Conservation (phyloP, 2,113 vertebrate genomes). For the Lepisosteus osseus region DNA sequence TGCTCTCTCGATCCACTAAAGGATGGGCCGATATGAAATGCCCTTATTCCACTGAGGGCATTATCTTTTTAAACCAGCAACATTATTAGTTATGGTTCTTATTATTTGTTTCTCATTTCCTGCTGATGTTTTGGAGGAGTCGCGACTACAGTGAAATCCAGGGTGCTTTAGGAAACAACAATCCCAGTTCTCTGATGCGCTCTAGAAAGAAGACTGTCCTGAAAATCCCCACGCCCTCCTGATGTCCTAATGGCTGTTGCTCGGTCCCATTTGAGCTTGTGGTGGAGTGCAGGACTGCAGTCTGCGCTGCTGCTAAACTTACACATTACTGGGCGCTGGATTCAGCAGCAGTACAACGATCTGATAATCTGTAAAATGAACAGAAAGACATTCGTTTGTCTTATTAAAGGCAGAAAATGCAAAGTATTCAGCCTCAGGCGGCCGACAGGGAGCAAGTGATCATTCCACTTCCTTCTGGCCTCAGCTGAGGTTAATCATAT, state of each 20-base stretch:
- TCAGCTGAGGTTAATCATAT: neutral
- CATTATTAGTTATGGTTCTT: no score
- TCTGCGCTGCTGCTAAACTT: neutral
- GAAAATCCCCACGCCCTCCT: neutral
- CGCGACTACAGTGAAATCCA: no score
- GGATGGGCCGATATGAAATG: no score
- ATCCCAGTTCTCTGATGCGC: neutral
- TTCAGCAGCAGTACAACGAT: neutral
- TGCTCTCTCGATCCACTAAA: no score
- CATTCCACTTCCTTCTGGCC: neutral
- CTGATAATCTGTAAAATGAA: neutral
- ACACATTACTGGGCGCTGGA: neutral
- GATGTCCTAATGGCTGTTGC: neutral
- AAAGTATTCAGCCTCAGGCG: neutral
- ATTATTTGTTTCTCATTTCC: no score
- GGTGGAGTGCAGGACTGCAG: neutral
- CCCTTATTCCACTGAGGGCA: no score
- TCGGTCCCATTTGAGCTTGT: conserved; percentile 2
- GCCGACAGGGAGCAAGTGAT: neutral
- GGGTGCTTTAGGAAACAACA: no score
- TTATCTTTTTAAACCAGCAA: no score
- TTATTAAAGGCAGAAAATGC: conserved; percentile 9
- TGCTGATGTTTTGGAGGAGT: no score
- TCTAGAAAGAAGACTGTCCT: conserved; percentile 1
- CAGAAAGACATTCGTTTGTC: conserved; percentile 4